Evolutionary conservation across 2,797 vertebrate species (phyloP), one percentile per base, ranked within the genome.

Genomic region (Microchirus variegatus): DNA sequence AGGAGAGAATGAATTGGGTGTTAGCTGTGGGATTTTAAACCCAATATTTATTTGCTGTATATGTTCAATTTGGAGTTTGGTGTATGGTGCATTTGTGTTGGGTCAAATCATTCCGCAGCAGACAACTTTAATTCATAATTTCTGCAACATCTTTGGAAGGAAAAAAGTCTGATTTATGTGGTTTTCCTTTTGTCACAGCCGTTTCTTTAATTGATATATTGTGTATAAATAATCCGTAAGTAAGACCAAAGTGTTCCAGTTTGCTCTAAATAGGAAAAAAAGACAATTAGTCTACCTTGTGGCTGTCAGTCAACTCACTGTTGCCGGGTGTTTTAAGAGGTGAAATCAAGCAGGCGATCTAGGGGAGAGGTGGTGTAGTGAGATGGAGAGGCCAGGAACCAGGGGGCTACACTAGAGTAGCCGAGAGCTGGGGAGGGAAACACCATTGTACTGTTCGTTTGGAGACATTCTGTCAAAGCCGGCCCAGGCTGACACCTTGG

Each of bases 401-500:
- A 48, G 71, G 73, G 63, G 83, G 86, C 83, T 86, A 80, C 83
- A 86, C 83, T 73, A 77, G 68, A 83, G 87, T 67, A 87, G 83
- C 82, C 52, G 76, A 80, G 81, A 82, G 87, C 86, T 82, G 69
- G 83, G 74, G 82, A 87, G 82, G 86, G 87, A 86, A 89, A 90
- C 84, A 89, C 86, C 75, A 84, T 86, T 90, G 88, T 86, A 87
- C 87, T 89, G 84, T 89, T 90, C 85, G 85, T 90, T 88, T 87
- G 86, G 87, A 90, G 90, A 90, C 90, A 85, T 91, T 90, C 92
- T 92, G 91, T 92, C 91, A 91, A 87, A 90, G 88, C 83, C 78
- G 72, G 87, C 73, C 82, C 63, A 62, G 82, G 80, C 86, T 90
- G 91, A 91, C 87, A 91, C 87, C 87, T 83, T 63, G 87, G 89